Percentiles rank a stretch among this genome's conserved stretches.
Evolutionary conservation across 1,140 invertebrate species (phyloP).

Genomic region (Aphelenchoides besseyi): DNA sequence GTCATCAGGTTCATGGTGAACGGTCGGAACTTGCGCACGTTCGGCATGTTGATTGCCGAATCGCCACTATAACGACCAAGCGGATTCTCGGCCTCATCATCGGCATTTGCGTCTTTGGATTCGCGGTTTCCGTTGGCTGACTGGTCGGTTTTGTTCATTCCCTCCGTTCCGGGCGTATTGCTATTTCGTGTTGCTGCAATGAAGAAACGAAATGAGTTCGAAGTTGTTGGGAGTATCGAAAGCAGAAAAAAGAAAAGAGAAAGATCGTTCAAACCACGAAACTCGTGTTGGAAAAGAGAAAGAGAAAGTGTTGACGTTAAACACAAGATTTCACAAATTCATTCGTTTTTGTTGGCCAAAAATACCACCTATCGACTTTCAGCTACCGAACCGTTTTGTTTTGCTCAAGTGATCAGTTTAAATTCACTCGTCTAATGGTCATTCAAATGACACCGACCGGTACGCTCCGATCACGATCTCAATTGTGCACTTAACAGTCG

Average conservation of each 20-base stretch:
- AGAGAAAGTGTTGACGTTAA: too few relatives aligned
- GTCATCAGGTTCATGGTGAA: constrained; percentile 91
- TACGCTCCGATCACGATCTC: too few relatives aligned
- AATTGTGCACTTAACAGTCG: too few relatives aligned
- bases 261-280: not conserved
- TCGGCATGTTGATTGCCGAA: constrained; percentile 40
- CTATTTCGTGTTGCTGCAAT: constrained; percentile 24
- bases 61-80: constrained; percentile 31
- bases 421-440: not conserved
- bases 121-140: constrained; percentile 19
- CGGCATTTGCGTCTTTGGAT: constrained; percentile 20
- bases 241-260: constrained; percentile 4
- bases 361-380: too few relatives aligned
- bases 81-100: not conserved
- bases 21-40: constrained; percentile 74
- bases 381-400: too few relatives aligned
- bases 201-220: not conserved
- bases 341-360: not conserved
- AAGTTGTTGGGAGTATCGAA: constrained; percentile 6
- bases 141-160: constrained; percentile 66
- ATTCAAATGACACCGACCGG: not conserved
- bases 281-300: constrained; percentile 4
- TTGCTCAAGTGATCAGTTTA: not conserved
- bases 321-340: not conserved
- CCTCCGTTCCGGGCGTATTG: constrained; percentile 65